Base-by-base conservation (phyloP, 2,113 vertebrate genomes). In the Notarius quadriscutis region DNA sequence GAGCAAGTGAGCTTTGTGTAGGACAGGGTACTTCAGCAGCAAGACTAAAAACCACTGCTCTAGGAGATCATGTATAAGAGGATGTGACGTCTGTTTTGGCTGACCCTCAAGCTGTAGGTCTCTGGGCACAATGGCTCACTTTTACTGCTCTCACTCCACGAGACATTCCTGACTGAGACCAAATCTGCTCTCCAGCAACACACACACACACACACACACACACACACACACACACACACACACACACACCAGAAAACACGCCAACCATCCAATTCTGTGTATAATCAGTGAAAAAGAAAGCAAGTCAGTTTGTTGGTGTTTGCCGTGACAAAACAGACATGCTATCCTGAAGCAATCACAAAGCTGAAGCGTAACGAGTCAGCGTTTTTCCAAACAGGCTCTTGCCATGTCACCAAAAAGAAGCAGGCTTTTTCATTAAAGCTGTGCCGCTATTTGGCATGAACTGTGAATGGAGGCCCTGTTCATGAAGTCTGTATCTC, bases 51-150 rank as follows among this genome's bases (percentile, higher is more conserved):
- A 69, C 7, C 10, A 55, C 50, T 27, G 51, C n/a, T 91, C 88
- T 89, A 93, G 93, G 94, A 95, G 93, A 93, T 94, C 93, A 88
- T 94, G 93, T 93, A 94, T 93, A 93, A 93, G 94, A 94, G 94
- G 92, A 95, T 94, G 93, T 93, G 93, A 93, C 93, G 92, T 93
- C 93, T 93, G 94, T 95, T 93, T 94, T 93, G 94, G 94, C 95
- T 96, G 95, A 96, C 95, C 94, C 95, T 95, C 95, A 95, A 94
- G 95, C 94, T 91, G 90, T 93, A 92, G 94, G 93, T 94, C 92
- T 88, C 84, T 55, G 91, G 94, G 94, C 95, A 97, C 96, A 96
- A 96, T 96, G 94, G 94, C 84, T 89, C 93, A 91, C 96, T 97
- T 96, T 96, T 93, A 96, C 94, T 94, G 95, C 86, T 93, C 93